These are phyloP conservation scores for Petaurus breviceps DNA, from an alignment of 2,113 vertebrate genomes.

Conservation along the genomic window DNA sequence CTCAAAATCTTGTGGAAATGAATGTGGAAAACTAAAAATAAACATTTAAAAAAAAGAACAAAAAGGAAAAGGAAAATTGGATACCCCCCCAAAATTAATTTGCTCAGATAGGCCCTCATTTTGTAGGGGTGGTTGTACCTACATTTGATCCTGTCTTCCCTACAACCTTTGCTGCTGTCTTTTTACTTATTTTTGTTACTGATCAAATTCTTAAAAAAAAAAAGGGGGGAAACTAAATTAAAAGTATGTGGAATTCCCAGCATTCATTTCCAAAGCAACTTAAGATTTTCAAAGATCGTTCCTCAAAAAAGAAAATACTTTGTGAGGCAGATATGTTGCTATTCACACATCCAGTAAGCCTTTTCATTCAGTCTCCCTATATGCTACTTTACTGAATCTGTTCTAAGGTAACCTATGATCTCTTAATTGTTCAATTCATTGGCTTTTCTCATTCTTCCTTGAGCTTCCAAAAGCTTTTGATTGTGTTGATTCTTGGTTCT, in stretches of 20 bases:
- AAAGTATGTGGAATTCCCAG: background rate
- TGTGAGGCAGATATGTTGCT: background rate
- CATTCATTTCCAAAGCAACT: background rate
- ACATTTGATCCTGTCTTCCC: background rate
- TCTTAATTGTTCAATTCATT: background rate
- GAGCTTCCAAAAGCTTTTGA: background rate
- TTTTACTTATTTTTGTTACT: background rate
- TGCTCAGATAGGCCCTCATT: background rate
- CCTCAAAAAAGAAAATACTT: background rate
- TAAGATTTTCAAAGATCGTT: background rate
- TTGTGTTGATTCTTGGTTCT: background rate
- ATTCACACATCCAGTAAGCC: background rate
- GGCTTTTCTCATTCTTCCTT: background rate
- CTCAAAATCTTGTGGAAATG: too few relatives aligned
- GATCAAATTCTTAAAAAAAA: background rate
- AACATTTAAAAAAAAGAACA: too few relatives aligned
- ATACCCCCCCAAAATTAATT: background rate
- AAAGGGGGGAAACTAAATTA: too few relatives aligned
- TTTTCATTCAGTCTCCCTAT: too few relatives aligned
- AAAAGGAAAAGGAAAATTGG: too few relatives aligned
- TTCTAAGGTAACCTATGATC: background rate
- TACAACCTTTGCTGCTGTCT: too few relatives aligned
- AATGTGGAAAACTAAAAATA: too few relatives aligned
- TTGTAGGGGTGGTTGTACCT: background rate
- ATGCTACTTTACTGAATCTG: too few relatives aligned